Evolutionary conservation across 2,888 invertebrate species (phyloP), one percentile per base, ranked within the genome.

Genomic region (Euproctis similis): DNA sequence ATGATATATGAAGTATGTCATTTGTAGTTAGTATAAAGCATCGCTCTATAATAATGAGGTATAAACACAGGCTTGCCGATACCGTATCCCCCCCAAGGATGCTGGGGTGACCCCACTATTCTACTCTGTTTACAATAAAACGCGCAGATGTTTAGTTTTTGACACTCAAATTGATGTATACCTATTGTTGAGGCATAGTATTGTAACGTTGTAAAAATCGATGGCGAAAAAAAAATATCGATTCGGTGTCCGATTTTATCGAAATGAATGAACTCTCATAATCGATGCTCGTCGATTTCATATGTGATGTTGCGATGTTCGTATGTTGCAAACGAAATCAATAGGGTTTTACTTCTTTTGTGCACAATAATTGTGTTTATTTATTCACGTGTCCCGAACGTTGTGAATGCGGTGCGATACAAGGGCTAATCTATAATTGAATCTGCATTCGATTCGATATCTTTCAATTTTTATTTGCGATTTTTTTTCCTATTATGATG

Each of bases 141-240:
- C 63, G 76, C 75, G 82, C 82, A 84, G 84, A 84, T 84, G 84
- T 80, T n/a, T 81, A 81, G 81, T 82, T 82, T 84, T 82, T 84
- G 84, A 84, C 84, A 82, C 82, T 78, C 51, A 68, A 76, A 80
- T 84, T 82, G 81, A 84, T 84, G 82, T 80, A 76, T 69, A 63
- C 65, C 72, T 60, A 63, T 84, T 82, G 80, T 81, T 81, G 47
- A 48, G 51, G 56, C 52, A 46, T 42, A 42, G 67, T 61, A 80
- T 81, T 78, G 68, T 60, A 58, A 53, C 59, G 49, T 60, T 52
- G 65, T 63, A 70, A 76, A 76, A 80, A 81, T 69, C 70, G 62
- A 67, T 66, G 40, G 45, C 41, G 42, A 65, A 76, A 76, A 80
- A 68, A 58, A n/a, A n/a, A n/a, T n/a, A 44, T 61, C 55, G 64